Percentiles rank a stretch among this genome's conserved stretches.
Conservation (phyloP, 2,888 invertebrate species). For the Lepidochrysops patricia region DNA sequence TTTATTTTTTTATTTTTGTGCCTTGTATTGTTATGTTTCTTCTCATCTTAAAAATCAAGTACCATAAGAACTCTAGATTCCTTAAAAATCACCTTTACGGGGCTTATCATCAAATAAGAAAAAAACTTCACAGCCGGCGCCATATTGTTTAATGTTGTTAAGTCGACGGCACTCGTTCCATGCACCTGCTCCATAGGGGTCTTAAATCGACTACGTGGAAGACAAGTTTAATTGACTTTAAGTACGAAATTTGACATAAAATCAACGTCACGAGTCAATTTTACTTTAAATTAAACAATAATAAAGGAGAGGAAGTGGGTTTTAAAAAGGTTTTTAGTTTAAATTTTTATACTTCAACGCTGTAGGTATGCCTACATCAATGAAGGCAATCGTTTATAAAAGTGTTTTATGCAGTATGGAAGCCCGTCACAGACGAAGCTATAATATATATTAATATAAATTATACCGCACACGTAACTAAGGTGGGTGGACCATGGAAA, state of each 20-base stretch:
- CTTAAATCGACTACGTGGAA: conserved; percentile 33
- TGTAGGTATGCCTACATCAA: neutral
- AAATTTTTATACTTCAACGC: neutral
- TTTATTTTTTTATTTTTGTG: too few relatives aligned
- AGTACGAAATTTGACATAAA: conserved; percentile 17
- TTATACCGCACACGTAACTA: too few relatives aligned
- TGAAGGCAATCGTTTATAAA: too few relatives aligned
- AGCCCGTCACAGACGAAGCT: too few relatives aligned
- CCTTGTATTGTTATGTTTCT: too few relatives aligned
- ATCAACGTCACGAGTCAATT: neutral
- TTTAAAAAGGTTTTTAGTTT: neutral
- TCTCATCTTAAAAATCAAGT: neutral
- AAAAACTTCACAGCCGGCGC: conserved; percentile 31
- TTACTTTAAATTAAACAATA: neutral
- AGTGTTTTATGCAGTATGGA: too few relatives aligned
- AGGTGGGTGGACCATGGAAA: too few relatives aligned
- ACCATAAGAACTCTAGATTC: neutral
- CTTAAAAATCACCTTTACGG: neutral
- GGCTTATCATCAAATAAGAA: conserved; percentile 11
- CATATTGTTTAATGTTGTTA: conserved; percentile 63
- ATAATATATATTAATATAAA: too few relatives aligned
- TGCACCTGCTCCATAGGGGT: conserved; percentile 38
- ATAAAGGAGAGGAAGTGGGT: neutral
- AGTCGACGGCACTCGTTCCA: conserved; percentile 39
- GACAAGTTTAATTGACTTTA: conserved; percentile 31